Evolutionary conservation across 2,113 vertebrate species (phyloP).

Genomic region (Cavia aperea): DNA sequence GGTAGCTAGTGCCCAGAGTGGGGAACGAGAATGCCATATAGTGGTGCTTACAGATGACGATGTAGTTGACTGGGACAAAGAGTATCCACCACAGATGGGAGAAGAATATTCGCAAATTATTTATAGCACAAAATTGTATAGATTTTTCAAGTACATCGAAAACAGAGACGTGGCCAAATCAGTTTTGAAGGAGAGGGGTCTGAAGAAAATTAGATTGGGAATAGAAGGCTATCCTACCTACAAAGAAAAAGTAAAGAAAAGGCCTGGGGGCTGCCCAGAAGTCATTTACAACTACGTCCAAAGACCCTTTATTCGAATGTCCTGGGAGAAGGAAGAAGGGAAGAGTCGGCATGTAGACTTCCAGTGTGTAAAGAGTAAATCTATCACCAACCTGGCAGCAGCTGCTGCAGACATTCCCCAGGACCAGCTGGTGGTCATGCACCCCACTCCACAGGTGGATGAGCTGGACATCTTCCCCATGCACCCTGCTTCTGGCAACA

Average conservation of each 20-base stretch:
- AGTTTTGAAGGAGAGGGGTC: constrained; percentile 94
- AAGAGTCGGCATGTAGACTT: constrained; percentile 99
- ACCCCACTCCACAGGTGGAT: constrained; percentile 95
- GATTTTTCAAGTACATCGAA: constrained; percentile 99
- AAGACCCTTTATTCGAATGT: constrained; percentile 98
- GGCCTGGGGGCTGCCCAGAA: constrained; percentile 93
- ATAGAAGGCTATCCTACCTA: constrained; percentile 98
- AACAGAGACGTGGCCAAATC: constrained; percentile 98
- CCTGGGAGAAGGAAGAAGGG: constrained; percentile 99
- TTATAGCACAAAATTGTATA: constrained; percentile 99
- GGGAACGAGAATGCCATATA: constrained; percentile 97
- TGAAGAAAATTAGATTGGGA: constrained; percentile 97
- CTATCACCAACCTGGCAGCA: constrained; percentile 94
- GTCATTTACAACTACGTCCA: constrained; percentile 99
- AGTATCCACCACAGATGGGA: constrained; percentile 98
- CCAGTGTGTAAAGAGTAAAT: constrained; percentile 98
- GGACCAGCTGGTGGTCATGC: constrained; percentile 95
- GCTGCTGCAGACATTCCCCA: constrained; percentile 96
- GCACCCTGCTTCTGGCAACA: constrained; percentile 82
- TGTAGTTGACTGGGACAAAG: constrained; percentile 99
- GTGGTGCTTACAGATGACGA: constrained; percentile 98
- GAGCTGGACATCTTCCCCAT: constrained; percentile 95
- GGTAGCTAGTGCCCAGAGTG: constrained; percentile 97
- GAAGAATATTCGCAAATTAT: constrained; percentile 99
- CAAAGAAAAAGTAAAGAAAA: constrained; percentile 99